Base-by-base conservation (phyloP, 2,888 invertebrate genomes). In the Lissonota sp. region DNA sequence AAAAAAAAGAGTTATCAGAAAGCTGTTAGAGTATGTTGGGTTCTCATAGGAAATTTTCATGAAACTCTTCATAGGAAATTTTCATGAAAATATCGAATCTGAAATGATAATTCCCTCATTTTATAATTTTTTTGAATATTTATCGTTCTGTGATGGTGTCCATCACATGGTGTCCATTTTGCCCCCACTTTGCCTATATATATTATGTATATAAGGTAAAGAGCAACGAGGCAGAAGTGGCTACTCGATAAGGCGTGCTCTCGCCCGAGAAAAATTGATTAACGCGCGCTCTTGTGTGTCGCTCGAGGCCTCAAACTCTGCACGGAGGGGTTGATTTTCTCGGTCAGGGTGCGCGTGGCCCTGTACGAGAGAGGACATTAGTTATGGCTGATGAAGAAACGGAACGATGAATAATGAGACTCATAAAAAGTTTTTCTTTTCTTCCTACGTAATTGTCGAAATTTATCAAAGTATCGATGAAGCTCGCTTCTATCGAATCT, bases 261-360 rank as follows among this genome's bases (percentile, higher is more conserved):
- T 82, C 67, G 74, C 40, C 81, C 81, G 84, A 86, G 87, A 89
- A 90, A 91, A 90, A 90, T 90, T 91, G 88, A 87, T 88, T 86
- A 88, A 85, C 84, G 84, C 82, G 79, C 71, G 26, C 26, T 26
- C 26, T 26, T 26, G 26, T 26, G 14, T 81, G 79, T 70, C 55
- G 72, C 83, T 84, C 80, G 83, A 84, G 84, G 72, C 37, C 26
- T 66, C 58, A 82, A 71, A 81, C 82, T 77, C 26, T 26, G 26
- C 26, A 26, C 26, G 26, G 69, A 64, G 39, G 84, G 80, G 80
- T 72, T 67, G 60, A 58, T 76, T 63, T 26, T 55, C 26, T 26
- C 37, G 69, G 40, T 71, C 16, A 53, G 69, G 72, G 72, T 73
- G 58, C 44, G 60, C 55, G 44, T 44, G 58, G 55, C 46, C 14